These are phyloP conservation scores for Microcebus griseorufus DNA, from an alignment of 2,113 vertebrate genomes.

Conservation along the genomic window DNA sequence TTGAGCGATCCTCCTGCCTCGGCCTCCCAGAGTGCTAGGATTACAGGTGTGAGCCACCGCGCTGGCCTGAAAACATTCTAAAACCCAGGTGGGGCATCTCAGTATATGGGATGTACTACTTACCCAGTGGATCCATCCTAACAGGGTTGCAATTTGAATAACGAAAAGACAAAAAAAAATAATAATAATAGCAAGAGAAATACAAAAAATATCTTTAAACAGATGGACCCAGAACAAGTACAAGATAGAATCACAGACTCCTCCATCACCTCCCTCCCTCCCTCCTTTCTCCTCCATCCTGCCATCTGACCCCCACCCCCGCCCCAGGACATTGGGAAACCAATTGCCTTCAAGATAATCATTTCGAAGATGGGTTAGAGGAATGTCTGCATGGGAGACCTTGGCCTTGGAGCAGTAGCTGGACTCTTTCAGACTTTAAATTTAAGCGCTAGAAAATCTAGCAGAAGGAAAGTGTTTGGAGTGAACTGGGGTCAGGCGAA, in stretches of 20 bases:
- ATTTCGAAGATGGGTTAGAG: too few species aligned
- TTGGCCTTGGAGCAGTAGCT: background rate
- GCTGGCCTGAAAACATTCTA: constrained; percentile 12
- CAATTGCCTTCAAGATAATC: background rate
- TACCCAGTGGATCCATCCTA: constrained; percentile 82
- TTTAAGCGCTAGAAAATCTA: background rate
- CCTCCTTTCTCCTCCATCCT: background rate
- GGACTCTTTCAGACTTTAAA: background rate
- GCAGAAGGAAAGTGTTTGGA: background rate
- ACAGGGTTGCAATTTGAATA: constrained; percentile 80
- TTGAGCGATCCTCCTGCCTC: too few species aligned
- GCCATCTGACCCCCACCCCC: background rate
- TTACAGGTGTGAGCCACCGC: too few species aligned
- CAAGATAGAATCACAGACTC: background rate
- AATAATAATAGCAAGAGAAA: constrained; percentile 47
- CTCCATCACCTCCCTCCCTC: background rate
- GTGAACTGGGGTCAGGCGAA: background rate
- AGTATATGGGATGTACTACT: constrained; percentile 78
- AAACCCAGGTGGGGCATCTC: constrained; percentile 53
- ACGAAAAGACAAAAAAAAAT: constrained; percentile 68
- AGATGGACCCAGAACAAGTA: background rate
- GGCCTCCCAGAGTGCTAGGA: too few species aligned
- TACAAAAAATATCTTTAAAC: background rate
- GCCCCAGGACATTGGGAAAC: background rate
- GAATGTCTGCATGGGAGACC: background rate